Evolutionary conservation across 2,113 vertebrate species (phyloP).

Genomic region (Cinclus cinclus): DNA sequence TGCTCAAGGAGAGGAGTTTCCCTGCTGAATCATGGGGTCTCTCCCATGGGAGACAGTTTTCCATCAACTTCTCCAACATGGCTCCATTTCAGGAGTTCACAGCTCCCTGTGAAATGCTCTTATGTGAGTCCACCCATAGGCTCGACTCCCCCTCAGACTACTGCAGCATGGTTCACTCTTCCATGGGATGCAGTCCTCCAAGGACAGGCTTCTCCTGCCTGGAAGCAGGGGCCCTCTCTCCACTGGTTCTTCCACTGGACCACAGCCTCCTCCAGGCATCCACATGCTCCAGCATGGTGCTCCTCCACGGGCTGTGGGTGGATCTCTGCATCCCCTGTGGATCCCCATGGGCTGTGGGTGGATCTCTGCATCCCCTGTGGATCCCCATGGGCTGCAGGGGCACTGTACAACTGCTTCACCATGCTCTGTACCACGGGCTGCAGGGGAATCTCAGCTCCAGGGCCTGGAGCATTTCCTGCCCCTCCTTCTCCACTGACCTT

Average conservation of each 20-base stretch:
- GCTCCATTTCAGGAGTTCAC: neutral
- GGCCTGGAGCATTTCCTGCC: accelerated
- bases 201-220: too few species aligned
- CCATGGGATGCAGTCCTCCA: neutral
- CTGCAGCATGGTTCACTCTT: accelerated
- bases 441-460: accelerated
- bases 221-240: too few species aligned
- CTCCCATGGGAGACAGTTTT: neutral
- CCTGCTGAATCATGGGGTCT: too few species aligned
- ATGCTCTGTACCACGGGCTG: accelerated
- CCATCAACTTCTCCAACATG: accelerated
- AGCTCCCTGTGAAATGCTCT: neutral
- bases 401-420: neutral
- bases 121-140: neutral
- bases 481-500: neutral
- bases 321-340: neutral
- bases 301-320: neutral
- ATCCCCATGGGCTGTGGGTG: neutral
- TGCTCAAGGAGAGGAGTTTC: neutral
- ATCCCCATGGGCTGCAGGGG: neutral
- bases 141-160: neutral
- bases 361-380: neutral
- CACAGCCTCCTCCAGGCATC: too few species aligned
- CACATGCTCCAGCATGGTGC: too few species aligned
- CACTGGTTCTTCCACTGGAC: too few species aligned